A percentile compares a stretch with the other conserved stretches of the same genome.
phyloP scores from a whole-genome alignment of 2,113 vertebrate genomes.

The Myiagra hebetior region DNA sequence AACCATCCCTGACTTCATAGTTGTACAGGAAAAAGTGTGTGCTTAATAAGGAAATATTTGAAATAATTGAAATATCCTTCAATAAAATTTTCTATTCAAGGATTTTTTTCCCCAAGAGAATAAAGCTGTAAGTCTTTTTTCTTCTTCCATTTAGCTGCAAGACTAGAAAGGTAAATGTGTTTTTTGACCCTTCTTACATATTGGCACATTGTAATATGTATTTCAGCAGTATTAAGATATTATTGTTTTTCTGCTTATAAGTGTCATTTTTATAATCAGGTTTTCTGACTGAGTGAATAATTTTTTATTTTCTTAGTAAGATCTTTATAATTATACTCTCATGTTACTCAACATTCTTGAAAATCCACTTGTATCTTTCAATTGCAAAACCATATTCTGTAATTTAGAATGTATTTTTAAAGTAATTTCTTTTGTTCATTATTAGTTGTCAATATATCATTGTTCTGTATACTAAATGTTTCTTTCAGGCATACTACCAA shows the following conservation, averaged over 20 bases:
- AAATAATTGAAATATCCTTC: not conserved
- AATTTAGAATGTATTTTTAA: not conserved
- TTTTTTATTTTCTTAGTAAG: not conserved
- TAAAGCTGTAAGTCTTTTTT: not conserved
- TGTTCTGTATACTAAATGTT: not conserved
- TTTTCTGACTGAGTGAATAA: not conserved
- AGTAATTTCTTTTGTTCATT: not conserved
- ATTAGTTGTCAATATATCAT: not conserved
- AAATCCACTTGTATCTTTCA: not conserved
- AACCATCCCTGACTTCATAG: not conserved
- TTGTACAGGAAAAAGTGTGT: not conserved
- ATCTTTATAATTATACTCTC: not conserved
- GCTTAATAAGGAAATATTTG: not conserved
- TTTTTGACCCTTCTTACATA: not conserved
- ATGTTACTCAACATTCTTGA: not conserved
- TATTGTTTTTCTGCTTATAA: not conserved
- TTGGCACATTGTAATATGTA: not conserved
- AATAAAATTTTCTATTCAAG: not conserved
- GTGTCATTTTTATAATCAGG: not conserved
- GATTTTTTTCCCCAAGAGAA: not conserved
- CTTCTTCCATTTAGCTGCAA: not conserved
- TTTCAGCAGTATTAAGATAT: not conserved
- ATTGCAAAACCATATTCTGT: not conserved
- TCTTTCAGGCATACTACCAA: not conserved
- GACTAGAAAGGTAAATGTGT: not conserved